Conservation (phyloP, 2,888 invertebrate genomes). For the Alcis repandata region DNA sequence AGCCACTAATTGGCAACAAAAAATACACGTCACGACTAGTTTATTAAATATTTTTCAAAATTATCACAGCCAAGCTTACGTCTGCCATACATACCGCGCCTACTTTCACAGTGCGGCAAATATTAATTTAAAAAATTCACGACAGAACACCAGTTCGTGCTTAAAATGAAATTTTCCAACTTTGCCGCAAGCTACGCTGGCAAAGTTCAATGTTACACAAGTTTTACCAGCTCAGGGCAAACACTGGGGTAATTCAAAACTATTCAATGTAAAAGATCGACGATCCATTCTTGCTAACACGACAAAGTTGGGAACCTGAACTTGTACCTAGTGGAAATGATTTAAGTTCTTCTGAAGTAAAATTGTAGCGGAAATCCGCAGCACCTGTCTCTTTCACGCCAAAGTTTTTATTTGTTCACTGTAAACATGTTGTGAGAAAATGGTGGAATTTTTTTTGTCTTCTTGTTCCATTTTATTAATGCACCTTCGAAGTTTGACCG, state of each 20-base stretch:
- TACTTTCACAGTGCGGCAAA: no score
- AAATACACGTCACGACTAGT: no score
- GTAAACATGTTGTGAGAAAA: background rate
- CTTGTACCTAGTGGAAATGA: slow-evolving; percentile 18
- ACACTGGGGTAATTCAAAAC: slow-evolving; percentile 16
- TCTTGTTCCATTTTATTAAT: no score
- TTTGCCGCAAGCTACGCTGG: slow-evolving; percentile 4
- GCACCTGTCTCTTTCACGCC: background rate
- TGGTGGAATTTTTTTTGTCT: no score
- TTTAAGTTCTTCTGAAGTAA: slow-evolving; percentile 12
- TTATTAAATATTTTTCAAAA: no score
- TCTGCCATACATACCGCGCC: no score
- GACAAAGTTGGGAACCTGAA: slow-evolving; percentile 12
- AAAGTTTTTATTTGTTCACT: background rate
- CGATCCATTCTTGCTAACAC: slow-evolving; percentile 20
- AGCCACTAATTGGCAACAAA: no score
- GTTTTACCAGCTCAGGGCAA: slow-evolving; percentile 17
- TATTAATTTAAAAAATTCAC: background rate
- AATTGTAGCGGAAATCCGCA: background rate
- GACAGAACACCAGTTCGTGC: background rate
- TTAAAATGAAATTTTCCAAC: slow-evolving; percentile 1
- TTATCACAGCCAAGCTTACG: no score
- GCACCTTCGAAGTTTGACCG: no score
- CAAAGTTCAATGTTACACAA: slow-evolving; percentile 20
- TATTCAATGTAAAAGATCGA: slow-evolving; percentile 23